These are phyloP conservation scores for Pedetes capensis DNA, from an alignment of 2,113 vertebrate species.

Conservation along the genomic window DNA sequence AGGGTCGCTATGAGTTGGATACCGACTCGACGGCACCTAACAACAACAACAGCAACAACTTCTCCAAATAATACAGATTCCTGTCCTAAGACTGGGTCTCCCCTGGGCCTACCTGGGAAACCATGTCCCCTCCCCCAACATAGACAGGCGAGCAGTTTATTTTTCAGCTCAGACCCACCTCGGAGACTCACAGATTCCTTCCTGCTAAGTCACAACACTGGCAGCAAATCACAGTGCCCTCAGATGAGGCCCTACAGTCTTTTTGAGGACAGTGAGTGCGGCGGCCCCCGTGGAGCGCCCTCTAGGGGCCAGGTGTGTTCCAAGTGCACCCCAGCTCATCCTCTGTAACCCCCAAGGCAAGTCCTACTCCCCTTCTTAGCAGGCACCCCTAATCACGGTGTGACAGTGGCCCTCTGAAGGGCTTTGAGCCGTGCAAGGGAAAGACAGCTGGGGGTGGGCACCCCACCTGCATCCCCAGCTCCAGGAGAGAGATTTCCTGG, in stretches of 20 bases:
- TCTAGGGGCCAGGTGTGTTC: background rate
- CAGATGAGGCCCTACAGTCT: background rate
- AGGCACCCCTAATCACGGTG: fast-evolving
- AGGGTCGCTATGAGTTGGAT: too few species aligned
- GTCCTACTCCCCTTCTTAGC: background rate
- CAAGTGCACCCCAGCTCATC: fast-evolving
- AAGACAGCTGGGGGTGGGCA: too few species aligned
- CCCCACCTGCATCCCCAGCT: background rate
- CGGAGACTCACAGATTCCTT: background rate
- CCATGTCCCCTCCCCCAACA: background rate
- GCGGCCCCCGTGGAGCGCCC: fast-evolving
- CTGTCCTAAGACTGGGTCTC: background rate
- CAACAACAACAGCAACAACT: too few species aligned
- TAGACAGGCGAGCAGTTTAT: fast-evolving
- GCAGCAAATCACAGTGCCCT: background rate
- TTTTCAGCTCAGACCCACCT: background rate
- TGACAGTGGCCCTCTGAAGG: fast-evolving
- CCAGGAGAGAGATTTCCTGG: too few species aligned
- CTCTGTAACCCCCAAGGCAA: background rate
- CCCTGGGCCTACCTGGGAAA: background rate
- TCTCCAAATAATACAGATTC: too few species aligned
- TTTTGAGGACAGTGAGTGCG: fast-evolving
- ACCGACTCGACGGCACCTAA: too few species aligned
- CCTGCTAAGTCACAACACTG: fast-evolving
- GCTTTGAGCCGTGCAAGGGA: background rate